Evolutionary conservation across 2,113 vertebrate genomes (phyloP).

Genomic region (Varanus komodoensis): DNA sequence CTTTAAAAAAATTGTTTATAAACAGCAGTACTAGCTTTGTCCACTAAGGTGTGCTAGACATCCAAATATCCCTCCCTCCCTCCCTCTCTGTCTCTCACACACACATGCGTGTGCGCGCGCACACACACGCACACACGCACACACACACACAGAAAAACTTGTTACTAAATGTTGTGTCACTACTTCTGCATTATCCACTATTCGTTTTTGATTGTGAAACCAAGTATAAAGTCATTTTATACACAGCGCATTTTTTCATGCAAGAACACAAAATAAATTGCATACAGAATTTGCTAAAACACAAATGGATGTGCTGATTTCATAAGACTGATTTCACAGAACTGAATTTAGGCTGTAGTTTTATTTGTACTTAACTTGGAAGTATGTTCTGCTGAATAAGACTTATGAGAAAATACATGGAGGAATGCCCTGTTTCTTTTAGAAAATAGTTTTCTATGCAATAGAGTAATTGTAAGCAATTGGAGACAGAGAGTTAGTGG

Average conservation of each 20-base stretch:
- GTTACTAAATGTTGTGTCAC: not conserved
- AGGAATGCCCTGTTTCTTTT: slow-evolving; percentile 20
- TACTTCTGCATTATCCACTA: slow-evolving; percentile 34
- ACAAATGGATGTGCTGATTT: not conserved
- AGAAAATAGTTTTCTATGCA: slow-evolving; percentile 1
- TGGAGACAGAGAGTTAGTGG: not conserved
- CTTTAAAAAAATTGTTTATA: not conserved
- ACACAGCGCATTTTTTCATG: slow-evolving; percentile 32
- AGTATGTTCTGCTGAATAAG: not conserved
- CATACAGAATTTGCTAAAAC: slow-evolving; percentile 47
- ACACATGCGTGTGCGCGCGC: too few species aligned
- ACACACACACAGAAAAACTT: not conserved
- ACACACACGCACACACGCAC: too few species aligned
- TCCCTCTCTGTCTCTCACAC: too few species aligned
- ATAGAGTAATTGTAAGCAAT: not conserved
- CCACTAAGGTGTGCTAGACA: slow-evolving; percentile 74
- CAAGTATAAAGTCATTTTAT: slow-evolving; percentile 51
- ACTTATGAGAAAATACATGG: not conserved
- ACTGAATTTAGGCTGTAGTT: not conserved
- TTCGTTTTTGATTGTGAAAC: slow-evolving; percentile 48
- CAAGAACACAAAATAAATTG: slow-evolving; percentile 29
- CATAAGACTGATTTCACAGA: slow-evolving; percentile 23
- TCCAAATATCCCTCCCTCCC: slow-evolving; percentile 57
- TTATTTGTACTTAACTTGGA: not conserved
- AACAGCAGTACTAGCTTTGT: slow-evolving; percentile 55